These are phyloP conservation scores for Ahaetulla prasina DNA, from an alignment of 2,113 vertebrate genomes.

Conservation along the genomic window DNA sequence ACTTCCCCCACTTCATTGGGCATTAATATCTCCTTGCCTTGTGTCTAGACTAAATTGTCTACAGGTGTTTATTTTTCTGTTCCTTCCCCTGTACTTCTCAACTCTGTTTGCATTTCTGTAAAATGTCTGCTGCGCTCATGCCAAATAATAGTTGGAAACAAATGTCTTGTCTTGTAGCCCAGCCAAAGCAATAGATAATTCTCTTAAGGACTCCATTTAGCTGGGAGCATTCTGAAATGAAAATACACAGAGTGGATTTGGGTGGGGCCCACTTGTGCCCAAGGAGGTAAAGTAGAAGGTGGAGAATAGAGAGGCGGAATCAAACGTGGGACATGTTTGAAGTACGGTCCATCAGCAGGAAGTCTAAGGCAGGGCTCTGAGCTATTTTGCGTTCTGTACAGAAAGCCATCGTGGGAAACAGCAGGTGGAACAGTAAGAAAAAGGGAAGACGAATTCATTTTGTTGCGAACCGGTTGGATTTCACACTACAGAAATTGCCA, in stretches of 20 bases:
- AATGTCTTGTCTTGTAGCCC: conserved; percentile 18
- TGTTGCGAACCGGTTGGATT: conserved; percentile 14
- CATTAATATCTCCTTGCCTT: neutral
- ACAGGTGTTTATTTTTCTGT: conserved; percentile 16
- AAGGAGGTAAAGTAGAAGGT: conserved; percentile 39
- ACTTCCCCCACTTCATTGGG: no score
- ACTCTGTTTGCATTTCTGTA: neutral
- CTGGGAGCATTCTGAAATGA: conserved; percentile 50
- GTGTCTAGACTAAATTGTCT: neutral
- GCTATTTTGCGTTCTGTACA: conserved; percentile 17
- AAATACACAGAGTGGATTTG: conserved; percentile 43
- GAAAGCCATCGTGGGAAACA: conserved; percentile 47
- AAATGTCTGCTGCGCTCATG: neutral
- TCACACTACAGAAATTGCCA: conserved; percentile 29
- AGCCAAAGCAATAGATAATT: conserved; percentile 27
- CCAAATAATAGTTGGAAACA: conserved; percentile 39
- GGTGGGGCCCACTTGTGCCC: conserved; percentile 44
- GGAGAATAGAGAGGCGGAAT: neutral
- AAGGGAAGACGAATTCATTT: conserved; percentile 34
- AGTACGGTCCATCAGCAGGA: conserved; percentile 37
- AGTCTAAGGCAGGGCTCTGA: neutral
- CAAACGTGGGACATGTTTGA: neutral
- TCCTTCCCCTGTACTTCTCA: neutral
- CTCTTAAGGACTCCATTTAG: conserved; percentile 28
- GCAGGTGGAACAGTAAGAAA: conserved; percentile 21